These are phyloP conservation scores for Pheosia gnoma DNA, from an alignment of 2,888 invertebrate species.

Conservation along the genomic window DNA sequence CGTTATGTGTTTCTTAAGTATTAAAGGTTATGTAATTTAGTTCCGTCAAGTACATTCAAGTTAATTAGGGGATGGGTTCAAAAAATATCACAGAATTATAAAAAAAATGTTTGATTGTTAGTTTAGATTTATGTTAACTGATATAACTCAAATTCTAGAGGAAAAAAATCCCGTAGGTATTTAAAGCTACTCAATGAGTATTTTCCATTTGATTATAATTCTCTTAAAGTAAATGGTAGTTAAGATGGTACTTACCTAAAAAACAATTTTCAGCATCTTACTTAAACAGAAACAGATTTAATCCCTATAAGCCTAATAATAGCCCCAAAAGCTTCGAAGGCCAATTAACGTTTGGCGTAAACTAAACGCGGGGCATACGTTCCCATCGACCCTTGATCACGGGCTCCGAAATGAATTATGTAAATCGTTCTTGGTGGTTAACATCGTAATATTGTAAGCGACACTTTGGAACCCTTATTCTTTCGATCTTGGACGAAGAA, in stretches of 20 bases:
- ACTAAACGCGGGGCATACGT: slow-evolving; percentile 66
- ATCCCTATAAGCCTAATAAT: slow-evolving; percentile 11
- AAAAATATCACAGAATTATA: too few species aligned
- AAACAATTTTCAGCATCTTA: not conserved
- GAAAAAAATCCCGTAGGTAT: too few species aligned
- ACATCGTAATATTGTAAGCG: slow-evolving; percentile 83
- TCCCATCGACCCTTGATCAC: slow-evolving; percentile 27
- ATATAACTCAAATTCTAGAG: too few species aligned
- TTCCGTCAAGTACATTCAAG: too few species aligned
- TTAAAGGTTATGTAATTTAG: too few species aligned
- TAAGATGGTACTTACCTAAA: not conserved
- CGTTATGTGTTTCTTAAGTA: not conserved
- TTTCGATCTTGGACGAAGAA: slow-evolving; percentile 25
- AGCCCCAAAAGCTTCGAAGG: slow-evolving; percentile 42
- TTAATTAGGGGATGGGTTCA: too few species aligned
- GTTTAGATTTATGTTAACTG: too few species aligned
- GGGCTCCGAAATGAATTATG: slow-evolving; percentile 75
- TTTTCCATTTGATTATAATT: not conserved
- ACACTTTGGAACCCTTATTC: slow-evolving; percentile 65
- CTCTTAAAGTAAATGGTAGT: not conserved
- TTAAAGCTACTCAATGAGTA: not conserved
- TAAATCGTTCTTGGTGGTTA: slow-evolving; percentile 79
- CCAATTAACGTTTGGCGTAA: slow-evolving; percentile 59
- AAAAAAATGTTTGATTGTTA: too few species aligned
- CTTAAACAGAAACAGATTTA: slow-evolving; percentile 3